A percentile compares a stretch with the other conserved stretches of the same genome.
These are phyloP conservation scores for Xiphophorus couchianus DNA, from an alignment of 2,113 vertebrate species.

Conservation along the genomic window DNA sequence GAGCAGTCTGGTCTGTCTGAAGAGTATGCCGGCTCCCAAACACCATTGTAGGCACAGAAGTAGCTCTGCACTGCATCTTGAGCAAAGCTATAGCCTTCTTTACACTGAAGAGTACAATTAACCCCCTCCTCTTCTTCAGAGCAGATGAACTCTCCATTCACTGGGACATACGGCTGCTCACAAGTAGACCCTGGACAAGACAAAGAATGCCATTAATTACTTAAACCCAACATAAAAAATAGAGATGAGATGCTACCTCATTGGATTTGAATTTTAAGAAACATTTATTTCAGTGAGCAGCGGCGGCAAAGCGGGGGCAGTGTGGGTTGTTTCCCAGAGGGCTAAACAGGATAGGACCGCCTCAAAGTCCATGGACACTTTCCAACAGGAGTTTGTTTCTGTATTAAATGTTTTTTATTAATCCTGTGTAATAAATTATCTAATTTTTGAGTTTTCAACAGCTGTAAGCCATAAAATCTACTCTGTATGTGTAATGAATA, in stretches of 20 bases:
- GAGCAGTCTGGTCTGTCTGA: conserved; percentile 92
- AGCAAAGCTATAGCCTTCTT: conserved; percentile 90
- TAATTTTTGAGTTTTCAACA: not conserved
- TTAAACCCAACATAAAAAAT: not conserved
- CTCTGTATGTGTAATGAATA: not conserved
- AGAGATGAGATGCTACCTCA: not conserved
- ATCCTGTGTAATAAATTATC: not conserved
- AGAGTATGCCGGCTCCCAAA: conserved; percentile 89
- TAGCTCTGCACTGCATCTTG: conserved; percentile 89
- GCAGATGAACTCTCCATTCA: conserved; percentile 90
- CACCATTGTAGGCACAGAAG: conserved; percentile 87
- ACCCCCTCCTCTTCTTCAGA: conserved; percentile 83
- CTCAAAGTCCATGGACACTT: not conserved
- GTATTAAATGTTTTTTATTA: not conserved
- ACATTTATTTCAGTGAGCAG: too few relatives aligned
- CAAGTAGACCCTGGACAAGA: conserved; percentile 86
- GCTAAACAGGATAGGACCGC: too few relatives aligned
- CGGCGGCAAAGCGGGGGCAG: too few relatives aligned
- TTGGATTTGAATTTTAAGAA: too few relatives aligned
- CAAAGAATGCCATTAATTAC: not conserved
- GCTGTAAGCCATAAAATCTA: not conserved
- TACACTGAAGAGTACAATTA: conserved; percentile 90
- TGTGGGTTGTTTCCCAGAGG: too few relatives aligned
- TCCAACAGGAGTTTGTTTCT: not conserved
- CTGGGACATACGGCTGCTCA: conserved; percentile 87